Percentiles rank a stretch among this genome's conserved stretches.
Conservation (phyloP, 2,797 vertebrate genomes). For the Cossypha polioptera region DNA sequence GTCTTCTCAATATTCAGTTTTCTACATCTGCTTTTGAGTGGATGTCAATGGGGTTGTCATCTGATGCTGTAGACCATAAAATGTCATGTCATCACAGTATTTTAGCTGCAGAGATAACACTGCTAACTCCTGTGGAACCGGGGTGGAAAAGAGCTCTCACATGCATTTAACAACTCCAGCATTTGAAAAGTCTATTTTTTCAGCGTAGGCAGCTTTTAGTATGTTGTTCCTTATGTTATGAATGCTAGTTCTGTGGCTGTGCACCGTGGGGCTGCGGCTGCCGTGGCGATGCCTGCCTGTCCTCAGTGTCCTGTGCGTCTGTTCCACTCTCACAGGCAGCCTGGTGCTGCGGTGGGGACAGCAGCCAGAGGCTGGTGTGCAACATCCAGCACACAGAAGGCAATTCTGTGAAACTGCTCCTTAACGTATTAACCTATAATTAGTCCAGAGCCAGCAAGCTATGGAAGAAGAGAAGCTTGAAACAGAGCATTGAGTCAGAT, state of each 20-base stretch:
- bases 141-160: neutral
- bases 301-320: slow-evolving; percentile 63
- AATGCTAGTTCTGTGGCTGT: slow-evolving; percentile 77
- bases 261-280: slow-evolving; percentile 68
- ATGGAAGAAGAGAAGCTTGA: slow-evolving; percentile 29
- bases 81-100: neutral
- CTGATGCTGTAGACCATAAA: neutral
- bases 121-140: neutral
- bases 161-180: slow-evolving; percentile 18
- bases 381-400: slow-evolving; percentile 60
- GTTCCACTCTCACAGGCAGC: slow-evolving; percentile 69
- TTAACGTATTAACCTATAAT: slow-evolving; percentile 69
- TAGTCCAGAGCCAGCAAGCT: slow-evolving; percentile 45
- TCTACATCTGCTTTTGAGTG: neutral
- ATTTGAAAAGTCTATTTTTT: slow-evolving; percentile 52
- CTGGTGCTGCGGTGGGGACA: slow-evolving; percentile 72
- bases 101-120: neutral
- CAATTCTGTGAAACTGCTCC: slow-evolving; percentile 59
- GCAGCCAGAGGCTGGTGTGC: slow-evolving; percentile 67
- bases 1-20: neutral
- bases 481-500: slow-evolving; percentile 9
- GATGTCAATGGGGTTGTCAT: neutral
- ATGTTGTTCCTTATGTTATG: slow-evolving; percentile 74
- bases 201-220: slow-evolving; percentile 56
- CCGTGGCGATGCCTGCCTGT: slow-evolving; percentile 71